Percentiles rank a stretch among this genome's conserved stretches.
These are phyloP conservation scores for Polymixis lichenea DNA, from an alignment of 2,888 invertebrate genomes.

Conservation along the genomic window DNA sequence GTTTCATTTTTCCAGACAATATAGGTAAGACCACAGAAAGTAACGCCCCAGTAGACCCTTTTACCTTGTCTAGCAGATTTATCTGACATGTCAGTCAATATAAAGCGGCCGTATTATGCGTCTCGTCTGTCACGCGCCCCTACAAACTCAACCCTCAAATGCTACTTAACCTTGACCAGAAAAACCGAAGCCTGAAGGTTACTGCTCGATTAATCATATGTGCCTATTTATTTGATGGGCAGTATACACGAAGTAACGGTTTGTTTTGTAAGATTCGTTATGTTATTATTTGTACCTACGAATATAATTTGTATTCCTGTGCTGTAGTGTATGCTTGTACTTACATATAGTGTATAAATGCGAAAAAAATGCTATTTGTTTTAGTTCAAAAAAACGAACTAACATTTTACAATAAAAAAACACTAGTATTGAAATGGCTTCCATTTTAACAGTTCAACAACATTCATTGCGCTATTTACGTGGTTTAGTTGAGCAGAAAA, in stretches of 20 bases:
- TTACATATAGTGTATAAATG: too few species aligned
- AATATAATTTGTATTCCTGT: neutral
- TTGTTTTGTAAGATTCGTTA: conserved; percentile 32
- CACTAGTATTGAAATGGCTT: too few species aligned
- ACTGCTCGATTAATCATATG: conserved; percentile 56
- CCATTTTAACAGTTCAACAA: neutral
- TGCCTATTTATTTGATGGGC: conserved; percentile 45
- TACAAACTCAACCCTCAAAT: conserved; percentile 42
- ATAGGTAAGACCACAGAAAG: conserved; percentile 40
- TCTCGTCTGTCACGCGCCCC: conserved; percentile 52
- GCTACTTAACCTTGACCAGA: conserved; percentile 53
- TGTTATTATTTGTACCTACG: neutral
- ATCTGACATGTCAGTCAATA: conserved; percentile 59
- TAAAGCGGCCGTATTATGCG: conserved; percentile 54
- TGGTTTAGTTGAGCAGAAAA: too few species aligned
- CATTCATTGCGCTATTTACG: neutral
- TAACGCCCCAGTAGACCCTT: conserved; percentile 41
- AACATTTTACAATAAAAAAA: too few species aligned
- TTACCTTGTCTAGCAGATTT: conserved; percentile 50
- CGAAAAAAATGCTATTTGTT: too few species aligned
- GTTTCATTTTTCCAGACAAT: conserved; percentile 26
- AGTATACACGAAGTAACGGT: conserved; percentile 14
- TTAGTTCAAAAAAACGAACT: too few species aligned
- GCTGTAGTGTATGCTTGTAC: too few species aligned
- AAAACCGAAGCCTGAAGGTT: conserved; percentile 52